Evolutionary conservation across 2,888 invertebrate species (phyloP).

Genomic region (Pandemis cinnamomeana): DNA sequence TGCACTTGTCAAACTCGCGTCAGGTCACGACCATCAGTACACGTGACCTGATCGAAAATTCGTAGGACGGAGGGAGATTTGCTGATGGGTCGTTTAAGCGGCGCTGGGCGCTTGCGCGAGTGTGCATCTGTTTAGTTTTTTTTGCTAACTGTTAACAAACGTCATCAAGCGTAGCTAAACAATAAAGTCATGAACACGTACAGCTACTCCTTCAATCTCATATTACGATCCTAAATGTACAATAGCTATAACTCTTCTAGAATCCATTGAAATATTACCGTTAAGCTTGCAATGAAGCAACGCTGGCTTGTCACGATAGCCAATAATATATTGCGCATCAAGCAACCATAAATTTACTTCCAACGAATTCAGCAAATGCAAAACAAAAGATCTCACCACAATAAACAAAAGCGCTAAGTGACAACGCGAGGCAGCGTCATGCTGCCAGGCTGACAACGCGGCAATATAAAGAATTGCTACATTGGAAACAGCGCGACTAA

Average conservation of each 20-base stretch:
- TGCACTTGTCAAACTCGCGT: no score
- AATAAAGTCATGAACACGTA: no score
- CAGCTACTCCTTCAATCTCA: no score
- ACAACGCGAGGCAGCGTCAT: constrained; percentile 25
- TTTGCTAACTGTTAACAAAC: no score
- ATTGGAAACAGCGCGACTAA: constrained; percentile 23
- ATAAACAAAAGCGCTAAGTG: constrained; percentile 3
- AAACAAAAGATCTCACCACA: not conserved
- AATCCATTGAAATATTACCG: constrained; percentile 4
- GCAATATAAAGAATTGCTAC: constrained; percentile 33
- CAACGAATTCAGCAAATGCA: not conserved
- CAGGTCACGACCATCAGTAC: no score
- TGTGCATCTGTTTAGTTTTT: no score
- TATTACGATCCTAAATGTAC: not conserved
- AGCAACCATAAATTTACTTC: not conserved
- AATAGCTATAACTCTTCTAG: not conserved
- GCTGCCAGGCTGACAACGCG: constrained; percentile 14
- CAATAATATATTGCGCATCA: not conserved
- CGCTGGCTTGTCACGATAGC: not conserved
- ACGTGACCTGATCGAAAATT: no score
- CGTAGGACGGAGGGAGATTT: no score
- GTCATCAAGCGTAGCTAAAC: no score
- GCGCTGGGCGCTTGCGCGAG: no score
- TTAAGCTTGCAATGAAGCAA: not conserved
- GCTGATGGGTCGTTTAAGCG: no score